Base-by-base conservation (phyloP, 2,113 vertebrate species). In the Phrynosoma platyrhinos region DNA sequence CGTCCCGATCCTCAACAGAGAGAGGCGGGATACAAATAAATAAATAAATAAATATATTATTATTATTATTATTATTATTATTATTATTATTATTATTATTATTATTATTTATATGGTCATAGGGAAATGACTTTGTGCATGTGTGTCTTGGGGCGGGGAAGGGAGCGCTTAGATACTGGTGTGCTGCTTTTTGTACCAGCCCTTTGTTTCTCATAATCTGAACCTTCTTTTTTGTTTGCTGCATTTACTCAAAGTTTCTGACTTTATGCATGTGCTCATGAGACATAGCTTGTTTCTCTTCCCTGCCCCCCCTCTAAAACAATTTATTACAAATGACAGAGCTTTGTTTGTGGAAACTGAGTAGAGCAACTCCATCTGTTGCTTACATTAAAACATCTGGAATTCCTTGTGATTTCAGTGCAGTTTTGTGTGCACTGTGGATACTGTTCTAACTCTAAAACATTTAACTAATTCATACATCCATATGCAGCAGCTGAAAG, bases 311-410 rank as follows among this genome's bases (percentile, higher is more conserved):
- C 12, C 74, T 25, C 21, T 2, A 6, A 0, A 47, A 52, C 23
- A 68, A 7, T 88, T 82, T 32, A 64, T 87, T 82, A 75, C 71
- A 32, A 64, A 82, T 76, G 79, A 66, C 55, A 82, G 62, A n/a
- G 30, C 66, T 75, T 88, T 87, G 53, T 82, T 87, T 36, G 13
- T 88, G 42, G 55, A 64, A 82, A 87, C 23, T 52, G 36, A 62
- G 72, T 62, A 87, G 69, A 87, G 36, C 25, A 87, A 25, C 8
- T 75, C 32, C 71, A 82, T 82, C 86, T 88, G 71, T 88, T 82
- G 69, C 79, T 82, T 86, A 79, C 21, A 32, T 87, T 87, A 52
- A 82, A 64, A 66, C 86, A 88, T 83, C 79, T 87, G 86, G 20
- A 82, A 36, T 87, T 87, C 12, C 47, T 68, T 52, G 27, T 53